Percentiles rank a stretch among this genome's conserved stretches.
Evolutionary conservation across 2,113 vertebrate species (phyloP).

Genomic region (Furnarius figulus): DNA sequence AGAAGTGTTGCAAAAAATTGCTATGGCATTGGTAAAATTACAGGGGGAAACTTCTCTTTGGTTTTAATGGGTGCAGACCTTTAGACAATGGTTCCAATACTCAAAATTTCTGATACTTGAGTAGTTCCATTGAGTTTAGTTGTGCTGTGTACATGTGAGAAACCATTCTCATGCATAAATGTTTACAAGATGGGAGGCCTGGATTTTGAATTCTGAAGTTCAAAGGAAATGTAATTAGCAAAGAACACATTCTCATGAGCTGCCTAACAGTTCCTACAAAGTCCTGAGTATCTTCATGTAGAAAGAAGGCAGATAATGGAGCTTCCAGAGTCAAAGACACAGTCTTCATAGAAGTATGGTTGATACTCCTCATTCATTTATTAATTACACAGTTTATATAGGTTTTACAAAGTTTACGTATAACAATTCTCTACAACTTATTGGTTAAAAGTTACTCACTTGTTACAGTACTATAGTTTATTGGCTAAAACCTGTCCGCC

Average conservation of each 20-base stretch:
- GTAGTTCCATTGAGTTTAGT: neutral
- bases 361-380: too few species aligned
- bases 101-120: neutral
- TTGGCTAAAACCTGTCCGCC: too few species aligned
- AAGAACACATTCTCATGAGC: constrained; percentile 11
- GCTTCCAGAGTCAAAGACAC: too few species aligned
- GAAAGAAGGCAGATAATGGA: too few species aligned
- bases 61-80: neutral
- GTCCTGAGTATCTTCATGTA: neutral
- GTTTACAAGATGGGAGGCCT: neutral
- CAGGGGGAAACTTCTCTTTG: neutral
- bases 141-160: neutral
- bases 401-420: too few species aligned
- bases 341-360: too few species aligned
- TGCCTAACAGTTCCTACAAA: constrained; percentile 14
- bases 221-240: constrained; percentile 35
- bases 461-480: too few species aligned
- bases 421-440: too few species aligned
- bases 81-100: neutral
- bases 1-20: neutral
- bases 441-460: too few species aligned
- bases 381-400: too few species aligned
- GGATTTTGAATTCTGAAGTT: neutral
- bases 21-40: neutral
- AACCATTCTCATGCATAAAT: neutral